A percentile compares a stretch with the other conserved stretches of the same genome.
These are phyloP conservation scores for Gadopsis bispinosus DNA, from an alignment of 2,797 vertebrate species.

Conservation along the genomic window DNA sequence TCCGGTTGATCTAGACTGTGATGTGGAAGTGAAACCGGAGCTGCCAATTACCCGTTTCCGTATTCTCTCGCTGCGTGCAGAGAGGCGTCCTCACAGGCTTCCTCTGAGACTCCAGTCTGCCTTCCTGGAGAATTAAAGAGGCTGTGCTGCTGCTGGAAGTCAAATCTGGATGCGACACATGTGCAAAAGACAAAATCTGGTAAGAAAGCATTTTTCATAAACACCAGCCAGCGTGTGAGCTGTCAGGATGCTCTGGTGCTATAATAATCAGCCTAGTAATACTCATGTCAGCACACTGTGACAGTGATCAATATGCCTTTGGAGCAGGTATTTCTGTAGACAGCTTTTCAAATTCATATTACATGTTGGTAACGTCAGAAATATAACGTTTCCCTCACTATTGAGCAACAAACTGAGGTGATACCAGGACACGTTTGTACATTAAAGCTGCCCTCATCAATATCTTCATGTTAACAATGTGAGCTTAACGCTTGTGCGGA, in stretches of 20 bases:
- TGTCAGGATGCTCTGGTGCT: background rate
- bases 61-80: background rate
- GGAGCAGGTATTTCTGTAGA: background rate
- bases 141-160: background rate
- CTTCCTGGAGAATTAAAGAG: accelerated
- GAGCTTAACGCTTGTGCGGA: background rate
- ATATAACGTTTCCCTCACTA: background rate
- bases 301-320: background rate
- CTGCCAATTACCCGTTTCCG: constrained; percentile 23
- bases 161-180: background rate
- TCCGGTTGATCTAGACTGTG: accelerated
- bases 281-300: background rate
- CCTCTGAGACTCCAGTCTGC: too few relatives aligned
- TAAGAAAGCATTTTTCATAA: constrained; percentile 8
- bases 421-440: background rate
- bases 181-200: constrained; percentile 15
- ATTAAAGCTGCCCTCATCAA: background rate
- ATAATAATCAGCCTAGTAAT: background rate
- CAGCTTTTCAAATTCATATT: background rate
- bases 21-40: constrained; percentile 50
- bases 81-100: background rate
- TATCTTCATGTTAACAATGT: background rate
- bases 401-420: background rate
- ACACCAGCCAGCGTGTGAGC: background rate
- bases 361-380: background rate